These are phyloP conservation scores for Drosophila tsacasi DNA, from an alignment of 1,140 invertebrate species.

Conservation along the genomic window DNA sequence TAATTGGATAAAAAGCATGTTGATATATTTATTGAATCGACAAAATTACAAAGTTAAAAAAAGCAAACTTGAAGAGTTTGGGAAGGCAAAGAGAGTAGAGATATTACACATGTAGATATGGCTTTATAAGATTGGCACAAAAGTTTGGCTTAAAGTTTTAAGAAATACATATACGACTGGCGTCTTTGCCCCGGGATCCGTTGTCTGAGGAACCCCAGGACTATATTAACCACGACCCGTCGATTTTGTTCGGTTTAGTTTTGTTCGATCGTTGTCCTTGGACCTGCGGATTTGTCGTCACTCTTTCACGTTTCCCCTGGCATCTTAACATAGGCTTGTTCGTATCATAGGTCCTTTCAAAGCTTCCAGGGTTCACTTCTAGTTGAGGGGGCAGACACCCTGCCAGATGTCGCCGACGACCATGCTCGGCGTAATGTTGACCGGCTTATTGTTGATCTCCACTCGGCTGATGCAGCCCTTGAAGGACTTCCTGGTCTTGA, in stretches of 20 bases:
- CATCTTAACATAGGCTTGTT: not conserved
- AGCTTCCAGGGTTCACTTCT: constrained; percentile 22
- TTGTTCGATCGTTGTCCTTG: constrained; percentile 70
- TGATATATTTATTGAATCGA: constrained; percentile 14
- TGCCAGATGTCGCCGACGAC: constrained; percentile 89
- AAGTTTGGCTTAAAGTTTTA: constrained; percentile 33
- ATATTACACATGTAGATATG: constrained; percentile 4
- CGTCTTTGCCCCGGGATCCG: constrained; percentile 13
- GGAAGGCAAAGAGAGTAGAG: constrained; percentile 2
- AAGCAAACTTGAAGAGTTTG: constrained; percentile 11
- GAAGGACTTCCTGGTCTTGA: constrained; percentile 89
- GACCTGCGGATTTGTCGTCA: constrained; percentile 31
- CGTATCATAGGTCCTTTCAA: constrained; percentile 34
- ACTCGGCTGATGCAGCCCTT: constrained; percentile 94
- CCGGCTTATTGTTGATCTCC: constrained; percentile 87
- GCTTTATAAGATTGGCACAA: constrained; percentile 67
- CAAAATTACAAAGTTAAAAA: not conserved
- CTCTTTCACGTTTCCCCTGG: constrained; percentile 17
- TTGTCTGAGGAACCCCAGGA: constrained; percentile 5
- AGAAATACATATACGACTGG: constrained; percentile 67
- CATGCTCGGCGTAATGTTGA: constrained; percentile 87
- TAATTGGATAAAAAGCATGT: constrained; percentile 9
- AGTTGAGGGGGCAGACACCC: constrained; percentile 91
- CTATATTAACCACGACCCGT: constrained; percentile 12
- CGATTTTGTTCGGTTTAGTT: constrained; percentile 67